Evolutionary conservation across 2,797 vertebrate genomes (phyloP).

Genomic region (Danionella dracula): DNA sequence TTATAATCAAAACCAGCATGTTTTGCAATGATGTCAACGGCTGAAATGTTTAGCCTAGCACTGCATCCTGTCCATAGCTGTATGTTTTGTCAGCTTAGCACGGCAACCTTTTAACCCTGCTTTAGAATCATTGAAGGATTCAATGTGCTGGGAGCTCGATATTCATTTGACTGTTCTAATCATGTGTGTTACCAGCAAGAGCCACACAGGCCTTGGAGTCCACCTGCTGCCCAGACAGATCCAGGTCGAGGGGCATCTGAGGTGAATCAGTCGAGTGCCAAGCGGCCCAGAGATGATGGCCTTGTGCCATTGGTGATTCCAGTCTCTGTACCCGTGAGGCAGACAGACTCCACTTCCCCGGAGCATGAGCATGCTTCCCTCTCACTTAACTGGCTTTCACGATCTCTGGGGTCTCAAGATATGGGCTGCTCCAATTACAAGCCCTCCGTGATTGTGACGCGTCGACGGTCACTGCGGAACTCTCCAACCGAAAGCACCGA

Average conservation of each 20-base stretch:
- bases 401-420: constrained; percentile 60
- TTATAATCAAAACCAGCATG: too few species aligned
- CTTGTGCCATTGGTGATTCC: constrained; percentile 91
- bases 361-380: constrained; percentile 67
- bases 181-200: constrained; percentile 52
- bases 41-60: too few species aligned
- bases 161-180: not conserved
- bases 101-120: too few species aligned
- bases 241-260: constrained; percentile 42
- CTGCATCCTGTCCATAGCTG: too few species aligned
- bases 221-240: constrained; percentile 39
- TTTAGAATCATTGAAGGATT: not conserved
- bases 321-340: constrained; percentile 89
- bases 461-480: constrained; percentile 81
- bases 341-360: constrained; percentile 66
- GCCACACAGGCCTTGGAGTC: constrained; percentile 67
- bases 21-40: too few species aligned
- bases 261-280: constrained; percentile 62
- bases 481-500: constrained; percentile 71
- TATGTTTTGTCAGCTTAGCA: too few species aligned
- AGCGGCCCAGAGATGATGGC: constrained; percentile 79
- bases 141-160: not conserved
- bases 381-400: constrained; percentile 61
- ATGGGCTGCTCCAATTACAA: constrained; percentile 73
- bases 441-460: constrained; percentile 89